A percentile compares a stretch with the other conserved stretches of the same genome.
These are phyloP conservation scores for Augochlora pura DNA, from an alignment of 1,140 invertebrate genomes.

Conservation along the genomic window DNA sequence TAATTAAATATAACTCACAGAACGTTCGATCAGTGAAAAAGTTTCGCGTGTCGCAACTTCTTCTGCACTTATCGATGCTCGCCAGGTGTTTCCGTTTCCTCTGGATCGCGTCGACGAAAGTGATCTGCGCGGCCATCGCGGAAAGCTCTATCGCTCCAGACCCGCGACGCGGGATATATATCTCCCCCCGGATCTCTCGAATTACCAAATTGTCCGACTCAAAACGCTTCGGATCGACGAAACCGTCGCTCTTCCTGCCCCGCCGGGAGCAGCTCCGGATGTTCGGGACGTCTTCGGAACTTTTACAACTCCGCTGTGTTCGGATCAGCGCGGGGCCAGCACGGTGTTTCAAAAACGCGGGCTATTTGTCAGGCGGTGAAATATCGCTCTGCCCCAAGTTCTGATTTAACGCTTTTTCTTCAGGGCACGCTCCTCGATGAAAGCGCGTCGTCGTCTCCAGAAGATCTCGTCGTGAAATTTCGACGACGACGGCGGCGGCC, in stretches of 20 bases:
- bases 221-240: not conserved
- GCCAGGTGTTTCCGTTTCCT: constrained; percentile 3
- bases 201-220: constrained; percentile 57
- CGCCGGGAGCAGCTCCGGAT: constrained; percentile 33
- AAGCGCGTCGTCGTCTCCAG: too few relatives aligned
- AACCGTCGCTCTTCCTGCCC: not conserved
- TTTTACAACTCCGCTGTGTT: constrained; percentile 20
- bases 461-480: too few relatives aligned
- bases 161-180: constrained; percentile 32
- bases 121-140: constrained; percentile 26
- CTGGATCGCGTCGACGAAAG: not conserved
- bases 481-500: too few relatives aligned
- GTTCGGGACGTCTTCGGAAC: constrained; percentile 46
- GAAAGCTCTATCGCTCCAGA: not conserved
- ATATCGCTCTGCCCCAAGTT: not conserved
- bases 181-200: constrained; percentile 44
- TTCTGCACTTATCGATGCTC: not conserved
- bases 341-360: not conserved
- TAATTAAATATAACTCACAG: too few relatives aligned
- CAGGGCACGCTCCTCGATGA: too few relatives aligned
- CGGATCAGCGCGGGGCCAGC: not conserved
- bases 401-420: too few relatives aligned
- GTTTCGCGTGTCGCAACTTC: too few relatives aligned
- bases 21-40: too few relatives aligned
- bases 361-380: not conserved